These are phyloP conservation scores for Neodiprion pinetum DNA, from an alignment of 1,140 invertebrate genomes.

Conservation along the genomic window DNA sequence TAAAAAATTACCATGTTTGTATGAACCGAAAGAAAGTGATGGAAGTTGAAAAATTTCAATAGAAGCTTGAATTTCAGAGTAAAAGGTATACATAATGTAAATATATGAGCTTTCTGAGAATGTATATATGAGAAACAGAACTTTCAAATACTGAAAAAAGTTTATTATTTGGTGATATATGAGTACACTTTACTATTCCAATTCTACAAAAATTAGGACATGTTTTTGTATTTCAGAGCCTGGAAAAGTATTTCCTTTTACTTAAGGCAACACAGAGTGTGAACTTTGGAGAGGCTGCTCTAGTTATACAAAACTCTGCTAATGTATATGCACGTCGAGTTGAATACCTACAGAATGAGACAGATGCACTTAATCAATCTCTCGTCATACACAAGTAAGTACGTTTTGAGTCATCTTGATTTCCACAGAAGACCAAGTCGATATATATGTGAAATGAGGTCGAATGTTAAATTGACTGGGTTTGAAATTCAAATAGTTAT, in stretches of 20 bases:
- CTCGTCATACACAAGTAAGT: slow-evolving; percentile 42
- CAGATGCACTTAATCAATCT: slow-evolving; percentile 32
- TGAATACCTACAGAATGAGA: slow-evolving; percentile 46
- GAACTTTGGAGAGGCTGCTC: slow-evolving; percentile 50
- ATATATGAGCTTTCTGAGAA: slow-evolving; percentile 11
- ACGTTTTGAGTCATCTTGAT: slow-evolving; percentile 12
- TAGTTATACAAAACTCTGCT: slow-evolving; percentile 53
- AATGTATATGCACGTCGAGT: slow-evolving; percentile 50
- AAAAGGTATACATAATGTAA: slow-evolving; percentile 8
- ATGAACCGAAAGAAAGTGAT: no score
- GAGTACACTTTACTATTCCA: no score
- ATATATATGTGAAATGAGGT: background rate
- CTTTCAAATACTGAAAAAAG: no score
- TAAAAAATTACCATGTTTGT: no score
- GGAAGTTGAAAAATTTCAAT: no score
- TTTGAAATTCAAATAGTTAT: slow-evolving; percentile 27
- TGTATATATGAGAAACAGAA: background rate
- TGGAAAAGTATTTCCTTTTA: slow-evolving; percentile 44
- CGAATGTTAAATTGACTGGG: slow-evolving; percentile 17
- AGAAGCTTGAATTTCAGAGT: no score
- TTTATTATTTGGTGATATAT: background rate
- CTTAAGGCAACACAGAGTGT: slow-evolving; percentile 38
- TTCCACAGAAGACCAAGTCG: background rate
- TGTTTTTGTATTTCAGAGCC: slow-evolving; percentile 37
- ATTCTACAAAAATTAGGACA: no score